phyloP scores from a whole-genome alignment of 2,113 vertebrate species.

The Oncorhynchus clarkii region DNA sequence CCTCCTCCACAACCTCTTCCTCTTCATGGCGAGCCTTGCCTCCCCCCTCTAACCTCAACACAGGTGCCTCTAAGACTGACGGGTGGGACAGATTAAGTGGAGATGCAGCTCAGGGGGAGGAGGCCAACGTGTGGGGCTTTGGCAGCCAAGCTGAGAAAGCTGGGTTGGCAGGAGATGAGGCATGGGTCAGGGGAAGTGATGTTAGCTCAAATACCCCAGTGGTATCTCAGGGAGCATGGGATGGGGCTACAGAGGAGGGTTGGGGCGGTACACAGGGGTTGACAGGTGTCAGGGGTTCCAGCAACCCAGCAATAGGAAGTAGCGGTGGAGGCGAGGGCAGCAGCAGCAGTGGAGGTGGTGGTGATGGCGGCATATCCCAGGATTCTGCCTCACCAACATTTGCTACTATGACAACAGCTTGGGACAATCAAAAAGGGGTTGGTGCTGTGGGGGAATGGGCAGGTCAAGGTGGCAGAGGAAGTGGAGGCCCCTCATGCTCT shows the following conservation, averaged over 20 bases:
- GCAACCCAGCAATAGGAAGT: slow-evolving; percentile 62
- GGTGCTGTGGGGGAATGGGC: slow-evolving; percentile 78
- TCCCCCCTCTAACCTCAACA: slow-evolving; percentile 76
- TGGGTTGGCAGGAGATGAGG: slow-evolving; percentile 23
- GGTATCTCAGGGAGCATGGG: slow-evolving; percentile 95
- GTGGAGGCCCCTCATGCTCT: slow-evolving; percentile 65
- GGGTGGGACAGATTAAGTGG: slow-evolving; percentile 83
- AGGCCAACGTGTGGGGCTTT: slow-evolving; percentile 80
- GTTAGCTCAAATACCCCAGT: slow-evolving; percentile 82
- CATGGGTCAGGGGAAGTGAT: slow-evolving; percentile 75
- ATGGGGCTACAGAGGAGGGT: slow-evolving; percentile 84
- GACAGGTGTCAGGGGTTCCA: slow-evolving; percentile 39
- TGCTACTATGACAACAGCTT: slow-evolving; percentile 91
- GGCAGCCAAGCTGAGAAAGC: slow-evolving; percentile 54
- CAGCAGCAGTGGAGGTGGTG: slow-evolving; percentile 46
- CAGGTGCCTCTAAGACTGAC: slow-evolving; percentile 79
- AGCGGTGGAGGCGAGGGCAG: slow-evolving; percentile 39
- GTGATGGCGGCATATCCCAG: slow-evolving; percentile 39
- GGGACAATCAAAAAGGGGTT: slow-evolving; percentile 95
- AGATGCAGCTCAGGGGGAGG: slow-evolving; percentile 72
- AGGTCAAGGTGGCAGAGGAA: slow-evolving; percentile 79
- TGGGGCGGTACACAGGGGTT: slow-evolving; percentile 76
- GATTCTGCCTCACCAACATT: slow-evolving; percentile 75
- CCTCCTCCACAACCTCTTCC: slow-evolving; percentile 59
- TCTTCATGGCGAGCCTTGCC: slow-evolving; percentile 70